A percentile compares a stretch with the other conserved stretches of the same genome.
Evolutionary conservation across 2,113 vertebrate genomes (phyloP).

Genomic region (Macheiramphus alcinus): DNA sequence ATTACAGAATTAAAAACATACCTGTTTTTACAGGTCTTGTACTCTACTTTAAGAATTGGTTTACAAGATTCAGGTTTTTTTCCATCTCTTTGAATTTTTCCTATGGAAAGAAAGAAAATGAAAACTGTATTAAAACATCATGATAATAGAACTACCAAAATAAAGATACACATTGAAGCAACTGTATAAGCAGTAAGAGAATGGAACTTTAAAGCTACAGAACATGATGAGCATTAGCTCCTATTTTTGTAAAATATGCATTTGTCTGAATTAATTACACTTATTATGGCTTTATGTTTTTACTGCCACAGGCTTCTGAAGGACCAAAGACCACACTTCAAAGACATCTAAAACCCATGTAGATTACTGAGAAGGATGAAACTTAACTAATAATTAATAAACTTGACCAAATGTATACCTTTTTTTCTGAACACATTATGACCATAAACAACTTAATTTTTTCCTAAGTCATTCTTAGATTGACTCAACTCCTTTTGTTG

Average conservation of each 20-base stretch:
- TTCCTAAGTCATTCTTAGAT: background rate
- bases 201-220: background rate
- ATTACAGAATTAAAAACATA: slow-evolving; percentile 45
- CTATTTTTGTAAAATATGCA: background rate
- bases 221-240: background rate
- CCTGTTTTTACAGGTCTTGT: slow-evolving; percentile 95
- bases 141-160: background rate
- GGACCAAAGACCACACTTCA: background rate
- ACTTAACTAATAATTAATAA: background rate
- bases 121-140: slow-evolving; percentile 23
- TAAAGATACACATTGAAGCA: background rate
- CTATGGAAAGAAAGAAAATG: slow-evolving; percentile 68
- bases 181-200: background rate
- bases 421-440: background rate
- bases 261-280: background rate
- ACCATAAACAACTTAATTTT: background rate
- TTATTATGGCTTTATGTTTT: background rate
- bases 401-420: background rate
- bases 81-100: slow-evolving; percentile 91
- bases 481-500: background rate
- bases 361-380: background rate
- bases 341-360: background rate
- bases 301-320: background rate
- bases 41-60: slow-evolving; percentile 97
- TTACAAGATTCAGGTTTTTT: slow-evolving; percentile 94